Evolutionary conservation across 2,113 vertebrate species (phyloP).

Genomic region (Eclectus roratus): DNA sequence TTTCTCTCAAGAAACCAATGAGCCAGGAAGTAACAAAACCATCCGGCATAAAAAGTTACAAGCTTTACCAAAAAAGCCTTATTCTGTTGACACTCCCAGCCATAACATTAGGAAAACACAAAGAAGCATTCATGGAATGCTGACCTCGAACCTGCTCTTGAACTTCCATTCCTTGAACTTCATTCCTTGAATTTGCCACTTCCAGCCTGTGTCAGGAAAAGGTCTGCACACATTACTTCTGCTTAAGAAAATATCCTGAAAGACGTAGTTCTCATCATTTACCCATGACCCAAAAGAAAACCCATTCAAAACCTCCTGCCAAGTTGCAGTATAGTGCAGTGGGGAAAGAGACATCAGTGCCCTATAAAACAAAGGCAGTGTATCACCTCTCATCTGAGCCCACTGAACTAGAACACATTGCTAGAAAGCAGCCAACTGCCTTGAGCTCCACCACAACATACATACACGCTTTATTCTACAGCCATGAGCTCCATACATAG

Average conservation of each 20-base stretch:
- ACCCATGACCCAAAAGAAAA: not conserved
- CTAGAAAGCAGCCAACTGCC: not conserved
- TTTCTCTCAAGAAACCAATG: not conserved
- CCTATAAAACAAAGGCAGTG: not conserved
- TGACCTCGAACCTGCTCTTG: not conserved
- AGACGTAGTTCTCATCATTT: not conserved
- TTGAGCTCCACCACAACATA: not conserved
- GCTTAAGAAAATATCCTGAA: not conserved
- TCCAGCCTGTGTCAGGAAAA: not conserved
- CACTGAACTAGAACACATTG: not conserved
- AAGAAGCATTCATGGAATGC: not conserved
- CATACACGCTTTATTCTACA: not conserved
- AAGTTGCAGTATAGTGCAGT: not conserved
- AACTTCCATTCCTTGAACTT: not conserved
- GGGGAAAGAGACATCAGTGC: not conserved
- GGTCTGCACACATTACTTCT: not conserved
- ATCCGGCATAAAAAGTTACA: not conserved
- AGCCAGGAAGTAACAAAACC: not conserved
- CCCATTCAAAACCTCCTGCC: not conserved
- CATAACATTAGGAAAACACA: not conserved
- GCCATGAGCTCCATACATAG: rapidly evolving
- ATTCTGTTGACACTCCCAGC: not conserved
- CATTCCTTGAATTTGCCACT: not conserved
- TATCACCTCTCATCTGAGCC: not conserved
- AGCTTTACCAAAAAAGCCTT: not conserved